These are phyloP conservation scores for Leptobrachium ailaonicum DNA, from an alignment of 2,113 vertebrate species.

Conservation along the genomic window DNA sequence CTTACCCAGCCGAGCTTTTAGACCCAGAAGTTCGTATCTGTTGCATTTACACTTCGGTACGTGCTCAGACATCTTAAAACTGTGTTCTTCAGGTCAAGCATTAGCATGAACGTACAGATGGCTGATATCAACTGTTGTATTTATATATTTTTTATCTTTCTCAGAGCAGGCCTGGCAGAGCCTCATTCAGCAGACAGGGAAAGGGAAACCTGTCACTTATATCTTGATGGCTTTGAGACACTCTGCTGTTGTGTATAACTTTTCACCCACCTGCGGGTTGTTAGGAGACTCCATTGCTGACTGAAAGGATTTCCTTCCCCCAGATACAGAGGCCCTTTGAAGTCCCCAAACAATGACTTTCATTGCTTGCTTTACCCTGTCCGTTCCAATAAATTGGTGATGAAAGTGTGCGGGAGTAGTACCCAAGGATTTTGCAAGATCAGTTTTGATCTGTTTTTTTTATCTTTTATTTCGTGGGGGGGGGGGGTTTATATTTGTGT, in stretches of 20 bases:
- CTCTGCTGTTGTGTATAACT: constrained; percentile 73
- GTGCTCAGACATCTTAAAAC: no score
- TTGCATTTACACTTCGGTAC: no score
- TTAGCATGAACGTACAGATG: no score
- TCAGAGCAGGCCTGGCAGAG: background rate
- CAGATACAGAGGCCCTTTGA: constrained; percentile 81
- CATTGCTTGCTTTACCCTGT: constrained; percentile 79
- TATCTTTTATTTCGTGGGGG: background rate
- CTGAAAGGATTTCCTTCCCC: constrained; percentile 85
- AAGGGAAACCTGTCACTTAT: constrained; percentile 52
- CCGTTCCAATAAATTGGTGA: constrained; percentile 81
- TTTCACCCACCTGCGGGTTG: constrained; percentile 81
- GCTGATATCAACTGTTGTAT: no score
- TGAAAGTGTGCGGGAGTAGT: constrained; percentile 78
- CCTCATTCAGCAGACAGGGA: background rate
- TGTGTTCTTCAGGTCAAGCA: no score
- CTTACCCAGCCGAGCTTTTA: no score
- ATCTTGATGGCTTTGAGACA: constrained; percentile 68
- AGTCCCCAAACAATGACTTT: constrained; percentile 84
- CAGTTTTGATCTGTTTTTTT: constrained; percentile 71
- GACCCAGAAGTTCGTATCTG: no score
- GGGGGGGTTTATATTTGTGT: background rate
- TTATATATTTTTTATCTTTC: background rate
- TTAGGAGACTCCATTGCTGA: constrained; percentile 73
- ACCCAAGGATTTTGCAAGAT: constrained; percentile 76